These are phyloP conservation scores for Montipora efflorescens DNA, from an alignment of 64 coral and sea anemone species.

Conservation along the genomic window DNA sequence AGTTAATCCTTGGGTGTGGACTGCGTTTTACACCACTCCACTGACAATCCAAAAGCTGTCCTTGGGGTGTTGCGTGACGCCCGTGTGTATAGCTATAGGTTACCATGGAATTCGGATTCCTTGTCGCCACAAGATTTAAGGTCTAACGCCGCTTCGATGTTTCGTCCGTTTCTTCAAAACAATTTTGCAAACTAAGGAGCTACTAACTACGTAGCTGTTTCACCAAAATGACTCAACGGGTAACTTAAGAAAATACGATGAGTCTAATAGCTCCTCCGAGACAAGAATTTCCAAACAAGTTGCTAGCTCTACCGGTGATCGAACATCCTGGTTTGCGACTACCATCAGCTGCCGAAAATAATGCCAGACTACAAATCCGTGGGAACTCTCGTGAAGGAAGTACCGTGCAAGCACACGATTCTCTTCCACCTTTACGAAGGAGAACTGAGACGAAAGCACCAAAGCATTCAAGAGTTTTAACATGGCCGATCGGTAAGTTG, in stretches of 20 bases:
- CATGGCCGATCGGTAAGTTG: conserved; percentile 59
- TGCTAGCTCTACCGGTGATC: conserved; percentile 50
- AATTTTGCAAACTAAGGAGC: too few relatives aligned
- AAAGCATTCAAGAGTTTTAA: conserved; percentile 56
- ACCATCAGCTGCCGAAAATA: conserved; percentile 24
- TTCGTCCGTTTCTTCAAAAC: neutral
- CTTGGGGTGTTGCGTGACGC: conserved; percentile 4
- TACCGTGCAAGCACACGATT: neutral
- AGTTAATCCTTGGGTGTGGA: too few relatives aligned
- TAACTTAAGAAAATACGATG: neutral
- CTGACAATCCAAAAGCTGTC: neutral
- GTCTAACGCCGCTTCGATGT: too few relatives aligned
- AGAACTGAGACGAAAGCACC: neutral
- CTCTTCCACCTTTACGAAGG: conserved; percentile 22
- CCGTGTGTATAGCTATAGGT: neutral
- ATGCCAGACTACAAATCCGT: conserved; percentile 43
- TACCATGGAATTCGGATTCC: conserved; percentile 18
- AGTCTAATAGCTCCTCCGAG: conserved; percentile 8
- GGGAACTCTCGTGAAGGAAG: conserved; percentile 46
- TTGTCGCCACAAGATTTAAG: too few relatives aligned
- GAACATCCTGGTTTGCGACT: conserved; percentile 44
- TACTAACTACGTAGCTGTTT: neutral
- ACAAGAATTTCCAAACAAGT: conserved; percentile 26
- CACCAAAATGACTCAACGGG: neutral
- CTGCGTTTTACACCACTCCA: neutral